Percentiles rank a stretch among this genome's conserved stretches.
These are phyloP conservation scores for Cephus runcator DNA, from an alignment of 2,888 invertebrate genomes.

Conservation along the genomic window DNA sequence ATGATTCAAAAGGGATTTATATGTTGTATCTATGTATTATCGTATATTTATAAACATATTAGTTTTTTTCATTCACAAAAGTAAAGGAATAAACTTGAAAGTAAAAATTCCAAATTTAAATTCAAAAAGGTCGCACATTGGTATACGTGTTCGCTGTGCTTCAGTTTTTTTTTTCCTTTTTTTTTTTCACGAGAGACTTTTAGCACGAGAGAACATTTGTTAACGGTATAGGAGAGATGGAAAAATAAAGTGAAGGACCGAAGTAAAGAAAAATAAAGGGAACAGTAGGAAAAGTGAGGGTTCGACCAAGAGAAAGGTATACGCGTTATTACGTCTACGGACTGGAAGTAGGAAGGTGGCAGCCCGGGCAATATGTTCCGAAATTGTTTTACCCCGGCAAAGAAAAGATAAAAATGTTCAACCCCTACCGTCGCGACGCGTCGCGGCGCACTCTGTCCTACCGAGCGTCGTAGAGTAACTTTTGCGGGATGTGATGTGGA, in stretches of 20 bases:
- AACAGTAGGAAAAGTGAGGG: background rate
- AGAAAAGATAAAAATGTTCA: constrained; percentile 48
- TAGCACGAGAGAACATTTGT: background rate
- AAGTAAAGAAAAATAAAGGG: background rate
- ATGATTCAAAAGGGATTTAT: background rate
- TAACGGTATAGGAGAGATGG: background rate
- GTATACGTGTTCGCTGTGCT: background rate
- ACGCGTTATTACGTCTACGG: constrained; percentile 50
- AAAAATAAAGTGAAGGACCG: background rate
- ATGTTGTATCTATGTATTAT: background rate
- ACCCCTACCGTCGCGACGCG: constrained; percentile 18
- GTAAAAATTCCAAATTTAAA: background rate
- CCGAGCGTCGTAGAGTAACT: constrained; percentile 49
- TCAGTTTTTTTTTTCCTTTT: background rate
- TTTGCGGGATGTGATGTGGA: constrained; percentile 60
- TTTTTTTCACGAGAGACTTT: background rate
- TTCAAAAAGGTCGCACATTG: background rate
- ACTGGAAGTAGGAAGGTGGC: constrained; percentile 23
- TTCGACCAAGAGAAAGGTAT: constrained; percentile 16
- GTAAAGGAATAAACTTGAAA: background rate
- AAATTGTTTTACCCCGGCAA: constrained; percentile 55
- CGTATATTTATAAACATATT: background rate
- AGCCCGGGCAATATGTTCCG: constrained; percentile 52
- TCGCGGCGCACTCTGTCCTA: constrained; percentile 39
- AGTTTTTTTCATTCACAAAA: background rate